Conservation (phyloP, 2,113 vertebrate species). For the Equus przewalskii region DNA sequence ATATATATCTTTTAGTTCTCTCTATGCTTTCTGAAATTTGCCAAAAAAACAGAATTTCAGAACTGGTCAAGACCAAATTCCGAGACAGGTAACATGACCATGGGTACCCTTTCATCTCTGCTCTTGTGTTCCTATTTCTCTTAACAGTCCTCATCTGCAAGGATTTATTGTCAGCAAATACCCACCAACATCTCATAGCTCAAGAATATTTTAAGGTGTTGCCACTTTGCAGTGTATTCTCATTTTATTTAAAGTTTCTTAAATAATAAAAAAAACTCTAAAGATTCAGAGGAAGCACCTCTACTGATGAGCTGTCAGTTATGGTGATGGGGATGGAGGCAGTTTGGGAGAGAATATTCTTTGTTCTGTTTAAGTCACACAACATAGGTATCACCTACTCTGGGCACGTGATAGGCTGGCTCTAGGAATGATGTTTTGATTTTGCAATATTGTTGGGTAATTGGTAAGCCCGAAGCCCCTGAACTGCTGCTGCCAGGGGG, state of each 20-base stretch:
- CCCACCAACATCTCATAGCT: background rate
- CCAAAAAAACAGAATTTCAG: background rate
- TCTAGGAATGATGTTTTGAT: background rate
- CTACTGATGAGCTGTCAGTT: background rate
- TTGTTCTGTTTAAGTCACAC: background rate
- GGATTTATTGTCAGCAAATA: background rate
- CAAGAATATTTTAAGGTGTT: background rate
- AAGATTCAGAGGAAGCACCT: background rate
- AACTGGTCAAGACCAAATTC: background rate
- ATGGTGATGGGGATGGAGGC: background rate
- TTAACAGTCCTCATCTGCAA: background rate
- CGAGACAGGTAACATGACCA: background rate
- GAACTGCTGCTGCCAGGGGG: background rate
- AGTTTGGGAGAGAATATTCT: background rate
- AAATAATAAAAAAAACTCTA: background rate
- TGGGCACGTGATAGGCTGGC: background rate
- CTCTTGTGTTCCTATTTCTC: background rate
- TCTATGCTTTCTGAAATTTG: background rate
- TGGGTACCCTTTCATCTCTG: background rate
- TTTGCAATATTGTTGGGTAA: background rate
- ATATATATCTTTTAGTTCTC: background rate
- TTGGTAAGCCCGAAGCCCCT: background rate
- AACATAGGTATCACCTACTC: background rate
- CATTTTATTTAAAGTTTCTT: background rate
- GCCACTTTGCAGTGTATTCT: background rate